Evolutionary conservation across 1,140 invertebrate species (phyloP).

Genomic region (Drosophila pandora): DNA sequence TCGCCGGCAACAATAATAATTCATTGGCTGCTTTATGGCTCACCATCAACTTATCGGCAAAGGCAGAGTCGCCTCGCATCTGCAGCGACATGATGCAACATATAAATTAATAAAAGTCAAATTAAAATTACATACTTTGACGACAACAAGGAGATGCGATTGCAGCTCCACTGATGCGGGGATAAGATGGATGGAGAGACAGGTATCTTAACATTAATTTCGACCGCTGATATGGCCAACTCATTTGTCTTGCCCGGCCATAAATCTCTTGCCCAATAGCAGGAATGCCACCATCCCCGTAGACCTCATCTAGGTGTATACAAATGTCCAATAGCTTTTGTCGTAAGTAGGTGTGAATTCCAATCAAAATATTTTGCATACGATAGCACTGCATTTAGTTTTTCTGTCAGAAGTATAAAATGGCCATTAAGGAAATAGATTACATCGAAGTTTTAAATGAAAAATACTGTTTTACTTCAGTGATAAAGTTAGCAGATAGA

Average conservation of each 20-base stretch:
- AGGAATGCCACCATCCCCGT: not conserved
- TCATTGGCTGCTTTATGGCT: constrained; percentile 76
- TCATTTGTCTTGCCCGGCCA: constrained; percentile 10
- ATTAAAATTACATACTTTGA: constrained; percentile 65
- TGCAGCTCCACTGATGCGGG: constrained; percentile 15
- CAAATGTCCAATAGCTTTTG: constrained; percentile 2
- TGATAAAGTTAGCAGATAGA: not conserved
- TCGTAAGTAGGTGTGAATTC: constrained; percentile 2
- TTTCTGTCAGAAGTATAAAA: not conserved
- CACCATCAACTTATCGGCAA: constrained; percentile 76
- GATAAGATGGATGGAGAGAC: not conserved
- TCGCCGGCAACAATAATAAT: constrained; percentile 65
- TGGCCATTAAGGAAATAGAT: not conserved
- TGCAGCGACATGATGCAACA: constrained; percentile 14
- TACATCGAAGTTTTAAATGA: constrained; percentile 1
- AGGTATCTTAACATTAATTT: constrained; percentile 21
- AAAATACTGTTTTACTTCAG: not conserved
- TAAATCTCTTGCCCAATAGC: constrained; percentile 4
- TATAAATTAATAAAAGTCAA: constrained; percentile 78
- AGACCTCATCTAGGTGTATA: not conserved
- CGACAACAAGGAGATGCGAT: constrained; percentile 34
- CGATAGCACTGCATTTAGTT: not conserved
- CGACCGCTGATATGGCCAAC: constrained; percentile 22
- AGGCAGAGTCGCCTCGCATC: constrained; percentile 41
- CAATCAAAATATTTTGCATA: not conserved